Evolutionary conservation across 1,140 invertebrate genomes (phyloP).

Genomic region (Phenacoccus solenopsis): DNA sequence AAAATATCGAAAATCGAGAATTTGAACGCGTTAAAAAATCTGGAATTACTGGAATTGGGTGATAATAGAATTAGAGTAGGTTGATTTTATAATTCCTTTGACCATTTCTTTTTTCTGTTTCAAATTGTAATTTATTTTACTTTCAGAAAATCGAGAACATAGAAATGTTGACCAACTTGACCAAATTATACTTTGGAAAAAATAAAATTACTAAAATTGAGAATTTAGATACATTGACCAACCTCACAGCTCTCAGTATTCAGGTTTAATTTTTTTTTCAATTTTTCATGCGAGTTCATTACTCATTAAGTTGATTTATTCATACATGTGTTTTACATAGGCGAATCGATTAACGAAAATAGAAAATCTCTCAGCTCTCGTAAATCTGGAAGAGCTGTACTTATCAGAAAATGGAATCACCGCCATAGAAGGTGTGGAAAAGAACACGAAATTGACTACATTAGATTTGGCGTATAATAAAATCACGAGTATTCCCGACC

Average conservation of each 20-base stretch:
- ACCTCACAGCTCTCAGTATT: conserved; percentile 71
- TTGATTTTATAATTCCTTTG: conserved; percentile 20
- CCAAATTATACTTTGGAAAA: conserved; percentile 78
- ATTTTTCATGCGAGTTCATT: not conserved
- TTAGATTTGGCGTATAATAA: conserved; percentile 84
- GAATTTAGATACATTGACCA: conserved; percentile 63
- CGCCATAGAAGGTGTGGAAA: conserved; percentile 55
- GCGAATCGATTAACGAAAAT: conserved; percentile 79
- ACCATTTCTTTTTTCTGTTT: not conserved
- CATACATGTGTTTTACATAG: conserved; percentile 36
- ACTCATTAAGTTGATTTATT: conserved; percentile 18
- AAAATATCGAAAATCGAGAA: conserved; percentile 88
- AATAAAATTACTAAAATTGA: conserved; percentile 90
- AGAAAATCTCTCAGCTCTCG: conserved; percentile 65
- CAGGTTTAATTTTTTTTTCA: conserved; percentile 45
- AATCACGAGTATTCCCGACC: conserved; percentile 67
- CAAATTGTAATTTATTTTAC: not conserved
- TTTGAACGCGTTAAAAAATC: conserved; percentile 59
- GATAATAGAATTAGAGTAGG: conserved; percentile 82
- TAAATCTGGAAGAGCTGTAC: conserved; percentile 76
- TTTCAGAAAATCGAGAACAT: conserved; percentile 72
- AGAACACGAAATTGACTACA: conserved; percentile 60
- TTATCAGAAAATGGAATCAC: conserved; percentile 87
- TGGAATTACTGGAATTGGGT: conserved; percentile 83
- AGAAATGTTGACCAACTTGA: conserved; percentile 55